Percentiles rank a stretch among this genome's conserved stretches.
phyloP scores from a whole-genome alignment of 1,140 invertebrate species.

The Batillaria attramentaria region DNA sequence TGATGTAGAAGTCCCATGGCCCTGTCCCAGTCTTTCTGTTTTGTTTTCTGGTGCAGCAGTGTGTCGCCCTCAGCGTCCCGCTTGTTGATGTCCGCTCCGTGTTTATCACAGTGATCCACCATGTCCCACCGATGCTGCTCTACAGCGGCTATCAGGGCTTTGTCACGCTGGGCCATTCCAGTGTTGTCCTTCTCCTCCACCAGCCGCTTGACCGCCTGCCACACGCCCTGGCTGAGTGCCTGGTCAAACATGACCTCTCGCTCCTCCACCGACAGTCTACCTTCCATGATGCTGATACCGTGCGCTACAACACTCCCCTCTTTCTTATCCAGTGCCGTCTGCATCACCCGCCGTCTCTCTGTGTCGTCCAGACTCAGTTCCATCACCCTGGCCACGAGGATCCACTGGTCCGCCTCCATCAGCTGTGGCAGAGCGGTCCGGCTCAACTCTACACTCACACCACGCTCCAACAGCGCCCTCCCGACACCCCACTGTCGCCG shows the following conservation, averaged over 20 bases:
- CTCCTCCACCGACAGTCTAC: neutral
- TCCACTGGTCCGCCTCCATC: conserved; percentile 1
- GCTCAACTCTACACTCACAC: conserved; percentile 3
- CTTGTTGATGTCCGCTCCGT: conserved; percentile 5
- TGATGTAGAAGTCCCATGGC: no score
- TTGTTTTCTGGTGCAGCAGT: no score
- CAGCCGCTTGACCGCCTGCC: neutral
- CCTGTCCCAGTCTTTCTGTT: no score
- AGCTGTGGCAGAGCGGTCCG: conserved; percentile 1
- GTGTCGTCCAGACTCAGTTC: neutral
- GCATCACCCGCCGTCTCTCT: neutral
- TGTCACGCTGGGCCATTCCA: conserved; percentile 6
- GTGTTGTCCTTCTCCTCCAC: conserved; percentile 8
- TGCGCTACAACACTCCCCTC: neutral
- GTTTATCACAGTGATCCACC: neutral
- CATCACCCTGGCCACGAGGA: conserved; percentile 11
- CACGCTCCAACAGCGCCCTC: neutral
- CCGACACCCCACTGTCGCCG: conserved; percentile 1
- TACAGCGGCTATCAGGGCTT: neutral
- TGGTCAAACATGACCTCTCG: neutral
- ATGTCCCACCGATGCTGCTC: conserved; percentile 17
- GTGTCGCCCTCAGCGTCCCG: neutral
- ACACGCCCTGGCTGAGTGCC: neutral
- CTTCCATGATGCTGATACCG: neutral
- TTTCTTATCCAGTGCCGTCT: neutral